Evolutionary conservation across 2,888 invertebrate genomes (phyloP), one percentile per base, ranked within the genome.

Genomic region (Tryphoninae sp.): DNA sequence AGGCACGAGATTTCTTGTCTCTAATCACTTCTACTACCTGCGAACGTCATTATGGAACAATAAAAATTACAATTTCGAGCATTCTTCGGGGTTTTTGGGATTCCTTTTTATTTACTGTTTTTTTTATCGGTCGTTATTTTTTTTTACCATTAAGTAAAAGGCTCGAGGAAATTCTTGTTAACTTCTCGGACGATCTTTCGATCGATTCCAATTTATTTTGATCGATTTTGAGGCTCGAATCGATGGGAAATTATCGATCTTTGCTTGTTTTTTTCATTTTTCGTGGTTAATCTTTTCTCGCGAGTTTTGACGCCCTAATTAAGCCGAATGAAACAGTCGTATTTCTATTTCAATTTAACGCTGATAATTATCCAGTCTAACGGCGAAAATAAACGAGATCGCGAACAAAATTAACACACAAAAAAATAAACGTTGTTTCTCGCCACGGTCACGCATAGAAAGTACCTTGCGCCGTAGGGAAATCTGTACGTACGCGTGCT

Each of bases 1-100:
- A 77, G 69, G 33, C 74, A 77, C 80, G 79, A 76, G 81, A 83
- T 84, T 84, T 84, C 84, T 84, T 81, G 80, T 82, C 79, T 81
- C 81, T 73, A 80, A 83, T 83, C 81, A 77, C 81, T 83, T 82
- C 77, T 72, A 82, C 77, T 72, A 72, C 61, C 78, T 71, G 78
- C 80, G 73, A 73, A 61, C 6, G 55, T 69, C 61, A 81, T 78
- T 78, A 65, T 64, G 55, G 16, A 53, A 61, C 61, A 40, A 76
- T 68, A 67, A 40, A 61, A 59, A 68, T 76, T 68, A 51, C 58
- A 23, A 53, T 78, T 78, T 74, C 62, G 61, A 62, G 58, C 42
- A 68, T 79, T 74, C 33, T 51, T 23, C 9, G 40, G 26, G 2
- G n/a, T 19, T 51, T 51, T 67, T 51, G 26, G 64, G 49, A 58